Evolutionary conservation across 2,797 vertebrate species (phyloP).

Genomic region (Sphenopsis melanotis): DNA sequence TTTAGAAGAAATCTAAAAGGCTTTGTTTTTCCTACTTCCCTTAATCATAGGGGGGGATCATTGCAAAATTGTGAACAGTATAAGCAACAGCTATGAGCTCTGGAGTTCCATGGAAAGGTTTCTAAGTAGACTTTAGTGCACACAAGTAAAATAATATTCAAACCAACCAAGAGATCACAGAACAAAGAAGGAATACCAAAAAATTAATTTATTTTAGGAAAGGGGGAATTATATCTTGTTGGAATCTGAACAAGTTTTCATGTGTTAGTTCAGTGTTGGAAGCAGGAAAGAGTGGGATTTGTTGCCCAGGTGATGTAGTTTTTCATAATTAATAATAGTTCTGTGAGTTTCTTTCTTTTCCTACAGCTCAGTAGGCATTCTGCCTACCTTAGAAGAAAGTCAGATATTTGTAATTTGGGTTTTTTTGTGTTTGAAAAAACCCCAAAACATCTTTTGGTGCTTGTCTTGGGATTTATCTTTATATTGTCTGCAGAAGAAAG

Average conservation of each 20-base stretch:
- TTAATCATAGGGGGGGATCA: background rate
- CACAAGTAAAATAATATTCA: background rate
- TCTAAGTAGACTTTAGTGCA: background rate
- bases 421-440: background rate
- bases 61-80: background rate
- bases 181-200: background rate
- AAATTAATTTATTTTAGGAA: background rate
- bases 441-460: background rate
- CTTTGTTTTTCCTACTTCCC: background rate
- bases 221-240: background rate
- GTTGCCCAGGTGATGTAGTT: background rate
- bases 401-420: background rate
- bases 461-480: constrained; percentile 13
- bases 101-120: background rate
- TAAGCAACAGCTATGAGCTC: background rate
- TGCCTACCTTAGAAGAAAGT: background rate
- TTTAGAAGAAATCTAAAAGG: background rate
- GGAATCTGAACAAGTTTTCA: background rate
- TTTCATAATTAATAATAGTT: background rate
- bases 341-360: background rate
- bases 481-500: background rate
- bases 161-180: background rate
- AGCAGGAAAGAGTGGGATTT: background rate
- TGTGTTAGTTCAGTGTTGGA: background rate
- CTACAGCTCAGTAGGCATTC: background rate